These are phyloP conservation scores for Gallinago paraguaiae DNA, from an alignment of 2,113 vertebrate species.

Conservation along the genomic window DNA sequence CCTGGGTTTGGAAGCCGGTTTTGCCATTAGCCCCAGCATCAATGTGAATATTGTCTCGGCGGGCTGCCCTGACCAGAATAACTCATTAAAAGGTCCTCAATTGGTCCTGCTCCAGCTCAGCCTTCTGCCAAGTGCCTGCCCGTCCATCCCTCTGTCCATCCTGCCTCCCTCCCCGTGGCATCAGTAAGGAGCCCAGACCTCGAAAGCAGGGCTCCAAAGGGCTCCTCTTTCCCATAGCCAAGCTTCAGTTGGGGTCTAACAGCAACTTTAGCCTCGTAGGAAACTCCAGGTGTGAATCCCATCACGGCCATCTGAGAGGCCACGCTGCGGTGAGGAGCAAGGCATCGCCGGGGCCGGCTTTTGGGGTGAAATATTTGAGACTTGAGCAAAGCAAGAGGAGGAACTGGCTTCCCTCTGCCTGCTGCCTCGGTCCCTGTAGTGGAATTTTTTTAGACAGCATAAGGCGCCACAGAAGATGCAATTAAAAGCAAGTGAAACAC, in stretches of 20 bases:
- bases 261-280: neutral
- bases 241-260: neutral
- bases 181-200: neutral
- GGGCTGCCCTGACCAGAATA: slow-evolving; percentile 6
- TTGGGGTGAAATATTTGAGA: neutral
- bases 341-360: accelerated
- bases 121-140: neutral
- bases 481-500: neutral
- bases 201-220: neutral
- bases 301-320: accelerated
- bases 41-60: slow-evolving; percentile 32
- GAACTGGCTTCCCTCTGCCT: neutral
- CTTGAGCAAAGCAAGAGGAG: neutral
- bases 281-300: neutral
- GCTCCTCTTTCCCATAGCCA: neutral
- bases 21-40: slow-evolving; percentile 37
- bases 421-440: accelerated
- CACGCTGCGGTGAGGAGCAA: accelerated
- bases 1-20: neutral
- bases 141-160: accelerated
- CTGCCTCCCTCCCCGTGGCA: neutral
- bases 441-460: neutral
- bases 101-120: neutral
- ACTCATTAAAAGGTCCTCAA: slow-evolving; percentile 24
- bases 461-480: neutral